Conservation (phyloP, 1,140 invertebrate genomes). For the Thaumatotibia leucotreta region DNA sequence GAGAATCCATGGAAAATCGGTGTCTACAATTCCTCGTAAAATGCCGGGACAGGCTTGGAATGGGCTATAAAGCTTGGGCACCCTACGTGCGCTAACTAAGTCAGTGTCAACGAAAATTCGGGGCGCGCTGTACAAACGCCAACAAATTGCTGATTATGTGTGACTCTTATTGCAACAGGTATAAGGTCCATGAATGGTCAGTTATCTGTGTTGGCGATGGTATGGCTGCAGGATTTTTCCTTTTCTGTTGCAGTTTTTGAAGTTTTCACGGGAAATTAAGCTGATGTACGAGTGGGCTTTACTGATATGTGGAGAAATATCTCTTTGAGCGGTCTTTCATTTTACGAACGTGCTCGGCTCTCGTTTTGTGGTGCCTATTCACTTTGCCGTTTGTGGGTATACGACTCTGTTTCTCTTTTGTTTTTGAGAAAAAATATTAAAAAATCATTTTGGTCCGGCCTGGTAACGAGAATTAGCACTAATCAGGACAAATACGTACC, state of each 20-base stretch:
- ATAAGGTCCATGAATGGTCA: too few relatives aligned
- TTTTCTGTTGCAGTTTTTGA: neutral
- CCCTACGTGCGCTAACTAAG: slow-evolving; percentile 3
- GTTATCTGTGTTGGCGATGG: neutral
- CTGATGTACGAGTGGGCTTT: neutral
- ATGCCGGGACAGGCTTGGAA: neutral
- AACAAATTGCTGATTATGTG: too few relatives aligned
- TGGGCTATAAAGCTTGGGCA: slow-evolving; percentile 5
- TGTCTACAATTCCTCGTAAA: neutral
- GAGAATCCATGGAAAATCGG: neutral
- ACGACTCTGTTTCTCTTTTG: too few relatives aligned
- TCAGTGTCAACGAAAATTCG: neutral
- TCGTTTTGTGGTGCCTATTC: neutral
- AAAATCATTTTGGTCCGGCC: too few relatives aligned
- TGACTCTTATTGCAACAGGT: too few relatives aligned
- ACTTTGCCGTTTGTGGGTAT: too few relatives aligned
- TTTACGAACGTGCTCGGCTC: neutral
- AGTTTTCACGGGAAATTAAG: neutral
- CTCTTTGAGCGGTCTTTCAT: neutral
- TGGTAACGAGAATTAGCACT: too few relatives aligned
- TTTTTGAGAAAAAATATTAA: too few relatives aligned
- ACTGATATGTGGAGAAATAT: neutral
- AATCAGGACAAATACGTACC: too few relatives aligned
- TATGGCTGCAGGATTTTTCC: neutral
- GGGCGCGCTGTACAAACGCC: too few relatives aligned